Evolutionary conservation across 2,113 vertebrate species (phyloP).

Genomic region (Pluvialis apricaria): DNA sequence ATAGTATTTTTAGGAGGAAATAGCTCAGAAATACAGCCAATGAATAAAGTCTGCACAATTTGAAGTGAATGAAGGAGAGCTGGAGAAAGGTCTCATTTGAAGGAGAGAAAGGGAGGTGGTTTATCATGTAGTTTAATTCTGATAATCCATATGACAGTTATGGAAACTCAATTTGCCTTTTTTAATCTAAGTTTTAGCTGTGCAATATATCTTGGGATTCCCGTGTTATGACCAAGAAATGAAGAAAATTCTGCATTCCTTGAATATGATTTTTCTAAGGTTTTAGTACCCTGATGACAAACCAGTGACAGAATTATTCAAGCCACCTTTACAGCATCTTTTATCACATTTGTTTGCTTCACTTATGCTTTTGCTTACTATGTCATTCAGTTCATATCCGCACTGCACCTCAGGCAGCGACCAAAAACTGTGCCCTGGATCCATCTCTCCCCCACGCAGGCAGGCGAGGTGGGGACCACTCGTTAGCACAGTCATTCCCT

Average conservation of each 20-base stretch:
- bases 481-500: fast-evolving
- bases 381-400: background rate
- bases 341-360: background rate
- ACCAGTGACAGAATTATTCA: background rate
- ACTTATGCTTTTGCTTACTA: background rate
- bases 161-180: background rate
- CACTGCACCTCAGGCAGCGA: background rate
- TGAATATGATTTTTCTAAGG: background rate
- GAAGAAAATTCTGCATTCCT: background rate
- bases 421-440: background rate
- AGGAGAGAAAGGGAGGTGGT: background rate
- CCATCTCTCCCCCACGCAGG: fast-evolving
- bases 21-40: background rate
- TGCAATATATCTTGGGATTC: background rate
- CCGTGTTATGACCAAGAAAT: background rate
- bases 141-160: background rate
- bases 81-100: background rate
- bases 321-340: background rate
- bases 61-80: background rate
- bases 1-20: background rate
- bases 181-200: background rate
- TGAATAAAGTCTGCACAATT: background rate
- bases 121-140: background rate
- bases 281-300: background rate
- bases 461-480: background rate